Conservation (phyloP, 2,113 vertebrate genomes). For the Tinamus guttatus region DNA sequence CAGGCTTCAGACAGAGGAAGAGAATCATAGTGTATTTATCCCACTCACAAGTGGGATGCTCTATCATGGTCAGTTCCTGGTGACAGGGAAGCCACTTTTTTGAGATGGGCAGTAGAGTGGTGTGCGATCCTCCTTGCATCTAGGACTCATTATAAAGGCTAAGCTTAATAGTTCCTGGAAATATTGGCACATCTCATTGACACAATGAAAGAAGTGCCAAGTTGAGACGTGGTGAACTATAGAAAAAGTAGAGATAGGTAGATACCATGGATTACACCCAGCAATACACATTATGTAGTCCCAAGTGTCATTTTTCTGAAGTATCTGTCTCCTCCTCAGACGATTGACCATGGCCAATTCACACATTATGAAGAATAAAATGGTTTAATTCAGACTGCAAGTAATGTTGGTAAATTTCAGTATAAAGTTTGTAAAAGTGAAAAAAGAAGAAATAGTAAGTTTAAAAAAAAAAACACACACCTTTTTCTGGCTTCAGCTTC, state of each 20-base stretch:
- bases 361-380: not conserved
- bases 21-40: not conserved
- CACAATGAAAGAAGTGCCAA: not conserved
- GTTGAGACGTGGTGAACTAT: not conserved
- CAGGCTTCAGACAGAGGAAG: not conserved
- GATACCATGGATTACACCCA: not conserved
- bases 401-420: not conserved
- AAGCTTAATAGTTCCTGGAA: not conserved
- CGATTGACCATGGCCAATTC: not conserved
- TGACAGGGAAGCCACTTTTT: not conserved
- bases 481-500: constrained; percentile 71
- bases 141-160: not conserved
- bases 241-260: not conserved
- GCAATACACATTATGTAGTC: not conserved
- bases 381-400: not conserved
- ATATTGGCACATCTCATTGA: not conserved
- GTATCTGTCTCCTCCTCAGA: no score
- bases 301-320: not conserved
- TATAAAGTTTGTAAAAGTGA: not conserved
- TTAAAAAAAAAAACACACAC: not conserved
- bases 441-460: not conserved
- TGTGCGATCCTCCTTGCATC: not conserved
- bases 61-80: not conserved
- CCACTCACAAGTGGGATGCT: not conserved
- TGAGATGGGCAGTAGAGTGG: not conserved